Conservation (phyloP, 2,113 vertebrate species). For the Psammodynastes pulverulentus region DNA sequence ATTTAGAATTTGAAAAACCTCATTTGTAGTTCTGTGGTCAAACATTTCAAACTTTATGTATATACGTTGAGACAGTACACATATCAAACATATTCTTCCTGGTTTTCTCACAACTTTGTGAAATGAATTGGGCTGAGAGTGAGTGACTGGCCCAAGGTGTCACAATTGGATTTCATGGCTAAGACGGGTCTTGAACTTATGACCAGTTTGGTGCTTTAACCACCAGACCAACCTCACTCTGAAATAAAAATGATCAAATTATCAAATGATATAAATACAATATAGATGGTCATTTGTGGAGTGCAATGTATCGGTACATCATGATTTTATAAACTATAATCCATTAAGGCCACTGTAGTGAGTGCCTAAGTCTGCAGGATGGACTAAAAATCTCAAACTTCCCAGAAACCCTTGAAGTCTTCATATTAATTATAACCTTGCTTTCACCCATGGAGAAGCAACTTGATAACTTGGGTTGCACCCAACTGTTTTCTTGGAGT, state of each 20-base stretch:
- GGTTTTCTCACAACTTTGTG: too few relatives aligned
- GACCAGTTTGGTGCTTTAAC: too few relatives aligned
- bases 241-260: not conserved
- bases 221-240: not conserved
- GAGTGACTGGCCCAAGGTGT: too few relatives aligned
- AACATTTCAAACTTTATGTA: not conserved
- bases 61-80: not conserved
- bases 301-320: not conserved
- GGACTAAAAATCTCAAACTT: not conserved
- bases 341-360: not conserved
- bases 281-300: not conserved
- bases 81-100: too few relatives aligned
- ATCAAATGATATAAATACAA: not conserved
- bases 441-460: not conserved
- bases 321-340: not conserved
- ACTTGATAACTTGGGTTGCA: not conserved
- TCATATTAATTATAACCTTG: not conserved
- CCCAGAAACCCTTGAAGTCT: not conserved
- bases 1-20: not conserved
- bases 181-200: too few relatives aligned
- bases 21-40: not conserved
- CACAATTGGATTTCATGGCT: too few relatives aligned
- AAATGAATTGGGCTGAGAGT: too few relatives aligned
- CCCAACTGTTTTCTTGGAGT: not conserved
- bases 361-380: not conserved